A percentile compares a stretch with the other conserved stretches of the same genome.
These are phyloP conservation scores for Ailurus styani DNA, from an alignment of 2,113 vertebrate genomes.

Conservation along the genomic window DNA sequence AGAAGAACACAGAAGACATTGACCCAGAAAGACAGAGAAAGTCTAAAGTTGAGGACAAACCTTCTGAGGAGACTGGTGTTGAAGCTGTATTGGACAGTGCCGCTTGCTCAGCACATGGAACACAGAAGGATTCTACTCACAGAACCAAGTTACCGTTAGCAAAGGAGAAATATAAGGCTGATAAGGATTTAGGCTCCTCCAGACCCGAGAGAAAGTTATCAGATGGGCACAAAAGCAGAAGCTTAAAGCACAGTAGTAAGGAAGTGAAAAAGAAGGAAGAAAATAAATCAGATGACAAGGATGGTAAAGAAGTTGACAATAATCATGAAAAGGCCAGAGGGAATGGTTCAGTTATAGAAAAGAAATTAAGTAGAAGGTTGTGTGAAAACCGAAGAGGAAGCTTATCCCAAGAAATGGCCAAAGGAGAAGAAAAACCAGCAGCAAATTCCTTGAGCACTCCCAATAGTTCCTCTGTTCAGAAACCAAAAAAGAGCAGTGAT, in stretches of 20 bases:
- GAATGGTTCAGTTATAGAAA: constrained; percentile 60
- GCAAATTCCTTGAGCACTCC: not conserved
- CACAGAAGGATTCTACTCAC: constrained; percentile 79
- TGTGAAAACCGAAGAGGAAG: constrained; percentile 78
- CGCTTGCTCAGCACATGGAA: constrained; percentile 45
- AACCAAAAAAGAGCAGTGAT: constrained; percentile 47
- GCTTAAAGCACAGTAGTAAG: constrained; percentile 74
- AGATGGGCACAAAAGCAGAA: constrained; percentile 83
- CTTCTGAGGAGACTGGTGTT: constrained; percentile 77
- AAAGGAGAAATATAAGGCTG: constrained; percentile 86
- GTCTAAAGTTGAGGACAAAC: constrained; percentile 81
- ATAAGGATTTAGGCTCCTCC: constrained; percentile 80
- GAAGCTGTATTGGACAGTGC: constrained; percentile 58
- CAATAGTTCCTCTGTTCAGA: constrained; percentile 52
- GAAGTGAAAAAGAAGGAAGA: constrained; percentile 90
- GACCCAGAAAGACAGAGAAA: constrained; percentile 87
- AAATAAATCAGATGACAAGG: constrained; percentile 80
- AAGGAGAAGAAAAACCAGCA: constrained; percentile 72
- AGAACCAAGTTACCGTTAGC: constrained; percentile 69
- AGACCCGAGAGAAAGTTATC: constrained; percentile 86
- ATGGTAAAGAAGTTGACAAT: constrained; percentile 74
- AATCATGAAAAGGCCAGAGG: constrained; percentile 71
- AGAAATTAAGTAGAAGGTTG: constrained; percentile 76
- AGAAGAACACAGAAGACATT: constrained; percentile 77
- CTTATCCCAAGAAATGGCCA: constrained; percentile 62